Base-by-base conservation (phyloP, 2,113 vertebrate genomes). In the Platycercus adscitus region DNA sequence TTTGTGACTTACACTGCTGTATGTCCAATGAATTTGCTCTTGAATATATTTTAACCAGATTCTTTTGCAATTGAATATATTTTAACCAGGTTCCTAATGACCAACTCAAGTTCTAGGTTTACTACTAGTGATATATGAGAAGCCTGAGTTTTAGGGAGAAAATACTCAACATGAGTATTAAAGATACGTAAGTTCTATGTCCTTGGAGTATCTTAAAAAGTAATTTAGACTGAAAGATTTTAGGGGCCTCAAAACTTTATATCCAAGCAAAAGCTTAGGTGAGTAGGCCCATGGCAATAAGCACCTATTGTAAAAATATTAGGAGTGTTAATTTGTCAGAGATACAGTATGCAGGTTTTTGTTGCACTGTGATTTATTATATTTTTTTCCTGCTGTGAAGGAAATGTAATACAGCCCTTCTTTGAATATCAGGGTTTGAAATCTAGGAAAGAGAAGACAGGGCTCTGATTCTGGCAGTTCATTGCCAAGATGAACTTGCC, bases 251-350 rank as follows among this genome's bases (percentile, higher is more conserved):
- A 35, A 56, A 69, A 84, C 19, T 19, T 63, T 31, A 9, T 69
- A 55, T 79, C 7, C 16, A 63, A 70, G 26, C 11, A 68, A 80
- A 88, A 68, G 5, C 24, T 49, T 72, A 31, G 20, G 4, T 49
- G 20, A 70, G 9, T 56, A 78, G 17, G 5, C 5, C 35, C 49
- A 76, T 0, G 0, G 26, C 37, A 79, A 29, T 66, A 88, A 75
- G 5, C 24, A 21, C n/a, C 21, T 80, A 1, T 76, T 76, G 63
- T 68, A 76, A 83, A 28, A 76, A 37, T 68, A n/a, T 29, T 72
- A 50, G 16, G 12, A 46, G 11, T 64, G 11, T 31, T 89, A 52
- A 43, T 63, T 73, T 33, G 3, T 52, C 21, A 89, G 52, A 64
- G 14, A 77, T 23, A 25, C 3, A 8, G 10, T 9, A 39, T 31